Evolutionary conservation across 2,888 invertebrate species (phyloP).

Genomic region (Chalcis sispes): DNA sequence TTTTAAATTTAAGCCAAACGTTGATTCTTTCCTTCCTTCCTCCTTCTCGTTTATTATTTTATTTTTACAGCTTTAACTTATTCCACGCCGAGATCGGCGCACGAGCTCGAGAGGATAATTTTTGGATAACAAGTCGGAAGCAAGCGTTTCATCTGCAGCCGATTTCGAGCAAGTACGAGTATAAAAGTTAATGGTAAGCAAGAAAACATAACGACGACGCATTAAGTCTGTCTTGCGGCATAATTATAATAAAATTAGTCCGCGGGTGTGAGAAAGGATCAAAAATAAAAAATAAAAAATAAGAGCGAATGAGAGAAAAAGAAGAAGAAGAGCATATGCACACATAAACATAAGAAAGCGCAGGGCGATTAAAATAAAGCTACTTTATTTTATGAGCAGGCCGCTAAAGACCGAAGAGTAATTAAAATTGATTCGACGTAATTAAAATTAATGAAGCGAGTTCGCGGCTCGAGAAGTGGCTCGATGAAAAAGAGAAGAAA

Average conservation of each 20-base stretch:
- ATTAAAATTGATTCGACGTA: slow-evolving; percentile 55
- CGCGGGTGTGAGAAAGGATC: neutral
- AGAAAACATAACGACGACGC: neutral
- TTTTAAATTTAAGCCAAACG: slow-evolving; percentile 4
- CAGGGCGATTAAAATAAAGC: slow-evolving; percentile 39
- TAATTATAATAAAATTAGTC: neutral
- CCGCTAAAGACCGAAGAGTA: slow-evolving; percentile 26
- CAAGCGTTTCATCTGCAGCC: too few relatives aligned
- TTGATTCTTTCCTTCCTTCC: slow-evolving; percentile 8
- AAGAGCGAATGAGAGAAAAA: neutral
- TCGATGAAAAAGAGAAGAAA: neutral
- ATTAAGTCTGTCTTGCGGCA: neutral
- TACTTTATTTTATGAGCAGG: slow-evolving; percentile 6
- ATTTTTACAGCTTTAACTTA: neutral
- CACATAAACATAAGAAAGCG: slow-evolving; percentile 19
- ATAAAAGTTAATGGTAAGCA: too few relatives aligned
- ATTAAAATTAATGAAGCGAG: slow-evolving; percentile 57
- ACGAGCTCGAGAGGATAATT: too few relatives aligned
- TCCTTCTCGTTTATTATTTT: slow-evolving; percentile 1
- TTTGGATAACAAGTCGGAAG: too few relatives aligned
- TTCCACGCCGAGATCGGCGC: neutral
- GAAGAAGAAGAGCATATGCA: too few relatives aligned
- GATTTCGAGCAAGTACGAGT: too few relatives aligned
- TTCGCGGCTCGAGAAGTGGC: slow-evolving; percentile 3
- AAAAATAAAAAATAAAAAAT: neutral